Evolutionary conservation across 2,113 vertebrate species (phyloP), one percentile per base, ranked within the genome.

Genomic region (Gasterosteus nipponicus): DNA sequence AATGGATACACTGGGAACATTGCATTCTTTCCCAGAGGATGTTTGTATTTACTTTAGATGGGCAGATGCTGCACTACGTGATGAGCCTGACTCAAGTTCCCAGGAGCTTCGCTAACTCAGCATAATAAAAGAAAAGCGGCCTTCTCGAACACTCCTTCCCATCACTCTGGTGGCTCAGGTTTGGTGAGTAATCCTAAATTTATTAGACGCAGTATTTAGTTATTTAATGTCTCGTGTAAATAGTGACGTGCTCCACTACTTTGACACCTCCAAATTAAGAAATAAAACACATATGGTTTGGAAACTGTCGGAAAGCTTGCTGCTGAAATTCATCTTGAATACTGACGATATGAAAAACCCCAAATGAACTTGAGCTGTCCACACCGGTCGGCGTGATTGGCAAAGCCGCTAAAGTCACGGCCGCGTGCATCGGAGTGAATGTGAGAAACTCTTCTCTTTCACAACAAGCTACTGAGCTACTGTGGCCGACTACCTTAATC

Each of bases 401-500:
- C 7, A 35, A 42, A 62, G 9, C 5, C 49, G 70, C 35, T 74
- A 33, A 60, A 70, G 18, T 2, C 12, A 60, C 14, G 14, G 10
- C 1, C 62, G 49, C 19, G 26, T 16, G 42, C 8, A 42, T 54
- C 44, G 31, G 31, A 22, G 19, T 57, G 31, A 56, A 68, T 35
- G 26, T 33, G 49, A 66, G 22, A 72, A 79, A 68, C 70, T 39
- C 22, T 51, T 56, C 22, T 31, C 33, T 29, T 44, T 42, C 42
- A 49, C 42, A 59, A 74, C 26, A 41, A 77, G 9, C 26, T 5
- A 67, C 63, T 18, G 44, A 77, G 49, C 56, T 46, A 58, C 79
- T 80, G 73, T 69, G 68, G 74, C 68, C 51, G 51, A 38, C 73
- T 58, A 66, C 78, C 57, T 74, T 79, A 66, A 86, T 87, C 79